Evolutionary conservation across 2,797 vertebrate species (phyloP).

Genomic region (Onychomys arenicola): DNA sequence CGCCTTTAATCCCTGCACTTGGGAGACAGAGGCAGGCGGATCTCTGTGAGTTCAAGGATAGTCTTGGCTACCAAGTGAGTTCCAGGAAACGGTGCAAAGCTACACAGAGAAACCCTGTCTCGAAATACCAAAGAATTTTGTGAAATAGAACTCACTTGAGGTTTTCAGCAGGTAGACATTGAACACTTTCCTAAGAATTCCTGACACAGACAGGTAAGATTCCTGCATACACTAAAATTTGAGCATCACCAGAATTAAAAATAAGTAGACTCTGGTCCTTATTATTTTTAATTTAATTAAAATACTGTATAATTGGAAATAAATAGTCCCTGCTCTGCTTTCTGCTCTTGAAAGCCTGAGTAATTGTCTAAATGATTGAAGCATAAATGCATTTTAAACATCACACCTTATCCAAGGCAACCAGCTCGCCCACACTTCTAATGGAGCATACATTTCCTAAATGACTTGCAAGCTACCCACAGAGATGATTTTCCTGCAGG

Average conservation of each 20-base stretch:
- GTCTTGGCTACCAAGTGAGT: too few species aligned
- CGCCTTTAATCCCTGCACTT: too few species aligned
- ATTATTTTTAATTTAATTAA: conserved; percentile 57
- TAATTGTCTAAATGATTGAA: conserved; percentile 56
- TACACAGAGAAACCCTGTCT: too few species aligned
- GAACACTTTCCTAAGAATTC: not conserved
- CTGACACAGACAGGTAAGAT: not conserved
- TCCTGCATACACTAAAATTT: not conserved
- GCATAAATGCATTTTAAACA: conserved; percentile 53
- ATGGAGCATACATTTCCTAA: conserved; percentile 24
- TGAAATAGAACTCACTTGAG: not conserved
- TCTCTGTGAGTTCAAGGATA: too few species aligned
- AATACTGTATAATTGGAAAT: conserved; percentile 54
- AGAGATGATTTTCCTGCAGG: conserved; percentile 43
- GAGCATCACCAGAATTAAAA: not conserved
- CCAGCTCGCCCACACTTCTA: conserved; percentile 10
- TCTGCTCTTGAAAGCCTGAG: conserved; percentile 12
- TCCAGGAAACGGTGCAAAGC: too few species aligned
- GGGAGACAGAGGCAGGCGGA: too few species aligned
- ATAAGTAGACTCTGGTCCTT: conserved; percentile 20
- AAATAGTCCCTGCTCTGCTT: conserved; percentile 17
- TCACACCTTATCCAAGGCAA: conserved; percentile 32
- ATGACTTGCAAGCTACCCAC: conserved; percentile 43
- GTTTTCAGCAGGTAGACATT: not conserved
- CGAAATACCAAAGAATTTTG: too few species aligned